phyloP scores from a whole-genome alignment of 64 coral and sea anemone species.

The Pocillopora verrucosa region DNA sequence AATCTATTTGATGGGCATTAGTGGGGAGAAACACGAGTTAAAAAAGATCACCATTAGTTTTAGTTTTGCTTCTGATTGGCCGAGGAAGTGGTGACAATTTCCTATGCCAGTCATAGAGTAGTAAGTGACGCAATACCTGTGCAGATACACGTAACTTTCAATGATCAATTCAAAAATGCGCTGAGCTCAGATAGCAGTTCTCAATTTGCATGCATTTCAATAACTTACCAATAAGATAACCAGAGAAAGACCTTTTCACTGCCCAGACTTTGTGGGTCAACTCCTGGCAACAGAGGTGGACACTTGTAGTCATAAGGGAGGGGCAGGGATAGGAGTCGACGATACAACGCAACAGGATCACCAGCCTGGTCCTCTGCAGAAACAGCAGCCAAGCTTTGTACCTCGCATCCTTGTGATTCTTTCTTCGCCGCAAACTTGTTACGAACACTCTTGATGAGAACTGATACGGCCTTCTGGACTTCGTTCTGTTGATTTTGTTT shows the following conservation, averaged over 20 bases:
- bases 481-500: constrained; percentile 1
- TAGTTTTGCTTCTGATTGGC: too few relatives aligned
- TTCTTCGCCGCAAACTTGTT: constrained; percentile 50
- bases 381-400: constrained; percentile 17
- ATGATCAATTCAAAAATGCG: too few relatives aligned
- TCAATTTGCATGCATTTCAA: too few relatives aligned
- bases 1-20: too few relatives aligned
- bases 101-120: too few relatives aligned
- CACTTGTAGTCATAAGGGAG: constrained; percentile 77
- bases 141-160: too few relatives aligned
- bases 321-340: constrained; percentile 70
- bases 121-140: too few relatives aligned
- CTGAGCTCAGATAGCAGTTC: too few relatives aligned
- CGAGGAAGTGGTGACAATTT: too few relatives aligned
- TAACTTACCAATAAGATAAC: constrained; percentile 88
- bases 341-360: constrained; percentile 72
- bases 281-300: constrained; percentile 37
- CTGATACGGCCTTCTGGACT: not conserved
- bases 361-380: not conserved
- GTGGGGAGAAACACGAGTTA: too few relatives aligned
- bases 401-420: not conserved
- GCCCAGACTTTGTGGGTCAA: constrained; percentile 7
- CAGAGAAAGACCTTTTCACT: constrained; percentile 75
- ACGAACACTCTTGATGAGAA: constrained; percentile 29
- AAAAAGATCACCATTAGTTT: too few relatives aligned